Evolutionary conservation across 2,113 vertebrate species (phyloP), one percentile per base, ranked within the genome.

Genomic region (Oncorhynchus gorbuscha): DNA sequence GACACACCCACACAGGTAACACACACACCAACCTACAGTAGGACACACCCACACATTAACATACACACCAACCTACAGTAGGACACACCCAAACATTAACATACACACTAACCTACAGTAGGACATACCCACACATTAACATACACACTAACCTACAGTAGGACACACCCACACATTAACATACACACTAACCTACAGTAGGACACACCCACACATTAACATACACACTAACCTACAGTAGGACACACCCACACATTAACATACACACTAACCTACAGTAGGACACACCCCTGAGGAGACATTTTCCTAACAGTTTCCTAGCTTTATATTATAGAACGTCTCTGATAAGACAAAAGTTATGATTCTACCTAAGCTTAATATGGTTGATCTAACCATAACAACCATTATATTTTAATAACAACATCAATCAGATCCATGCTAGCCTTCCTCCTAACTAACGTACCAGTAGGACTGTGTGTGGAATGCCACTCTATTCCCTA

Each of bases 401-500:
- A 45, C 5, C 59, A 22, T 62, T 24, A 1, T 62, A 62, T 62
- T 62, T 62, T 4, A 8, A 20, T 62, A 14, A n/a, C n/a, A 3
- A n/a, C 18, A 22, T 22, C 18, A 7, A 22, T 62, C 65, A 67
- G 28, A 26, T 32, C 28, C 30, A 39, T 45, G 82, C 87, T 87
- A 79, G 79, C 87, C 72, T 78, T 84, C 89, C 84, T 91, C 92
- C 91, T 93, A 93, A 90, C 86, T 91, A 89, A 91, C 85, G 91
- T 88, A 90, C 87, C 83, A 92, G 92, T 90, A 91, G 91, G 91
- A 93, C 92, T 93, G 93, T 93, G 92, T 92, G 76, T 85, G 89
- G 91, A 90, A 90, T 78, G 88, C 90, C 92, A 90, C 87, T 89
- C 83, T 45, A 45, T 45, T 45, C 39, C 39, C 2, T 11, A 45